Evolutionary conservation across 2,113 vertebrate genomes (phyloP).

Genomic region (Tautogolabrus adspersus): DNA sequence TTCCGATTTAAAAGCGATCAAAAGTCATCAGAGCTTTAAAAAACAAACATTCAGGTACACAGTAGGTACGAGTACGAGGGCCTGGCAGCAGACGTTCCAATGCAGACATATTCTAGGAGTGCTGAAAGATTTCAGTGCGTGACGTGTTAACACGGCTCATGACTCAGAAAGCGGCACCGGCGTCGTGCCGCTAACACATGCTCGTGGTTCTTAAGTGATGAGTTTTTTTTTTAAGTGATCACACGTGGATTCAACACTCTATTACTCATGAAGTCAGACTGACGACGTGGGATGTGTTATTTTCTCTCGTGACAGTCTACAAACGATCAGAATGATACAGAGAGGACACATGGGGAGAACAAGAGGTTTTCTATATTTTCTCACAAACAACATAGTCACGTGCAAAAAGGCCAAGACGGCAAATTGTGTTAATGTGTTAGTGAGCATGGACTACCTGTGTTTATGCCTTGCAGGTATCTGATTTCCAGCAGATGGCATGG

Average conservation of each 20-base stretch:
- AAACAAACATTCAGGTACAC: conserved; percentile 11
- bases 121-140: not conserved
- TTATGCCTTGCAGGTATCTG: not conserved
- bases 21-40: conserved; percentile 1
- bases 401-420: conserved; percentile 31
- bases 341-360: not conserved
- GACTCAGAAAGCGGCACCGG: conserved; percentile 32
- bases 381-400: conserved; percentile 14
- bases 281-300: conserved; percentile 3
- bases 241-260: conserved; percentile 9
- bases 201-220: conserved; percentile 20
- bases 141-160: not conserved
- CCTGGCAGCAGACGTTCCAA: not conserved
- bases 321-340: not conserved
- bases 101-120: not conserved
- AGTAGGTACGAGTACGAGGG: not conserved
- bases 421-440: conserved; percentile 3
- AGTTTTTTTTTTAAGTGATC: conserved; percentile 22
- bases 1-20: too few species aligned
- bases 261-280: conserved; percentile 32
- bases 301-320: not conserved
- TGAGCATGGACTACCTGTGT: not conserved
- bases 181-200: not conserved
- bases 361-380: conserved; percentile 9
- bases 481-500: conserved; percentile 64